These are phyloP conservation scores for Lampropteryx suffumata DNA, from an alignment of 2,888 invertebrate species.

Conservation along the genomic window DNA sequence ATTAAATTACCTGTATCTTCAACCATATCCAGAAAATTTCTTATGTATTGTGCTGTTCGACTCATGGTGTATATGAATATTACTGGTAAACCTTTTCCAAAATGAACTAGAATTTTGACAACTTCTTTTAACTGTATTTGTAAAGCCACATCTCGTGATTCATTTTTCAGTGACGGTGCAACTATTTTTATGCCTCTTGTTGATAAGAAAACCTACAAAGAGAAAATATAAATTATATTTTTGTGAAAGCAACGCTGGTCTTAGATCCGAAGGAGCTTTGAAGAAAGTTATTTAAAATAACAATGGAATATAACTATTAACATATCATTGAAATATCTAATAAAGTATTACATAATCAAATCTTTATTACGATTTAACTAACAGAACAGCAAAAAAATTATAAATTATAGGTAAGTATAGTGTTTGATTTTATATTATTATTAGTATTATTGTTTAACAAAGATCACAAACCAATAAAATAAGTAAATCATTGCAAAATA, in stretches of 20 bases:
- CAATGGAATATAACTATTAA: no score
- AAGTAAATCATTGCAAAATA: not conserved
- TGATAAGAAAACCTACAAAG: conserved; percentile 81
- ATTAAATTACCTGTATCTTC: conserved; percentile 69
- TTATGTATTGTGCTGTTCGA: conserved; percentile 86
- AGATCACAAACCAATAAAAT: not conserved
- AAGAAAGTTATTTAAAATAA: no score
- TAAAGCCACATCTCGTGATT: conserved; percentile 81
- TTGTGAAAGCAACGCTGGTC: no score
- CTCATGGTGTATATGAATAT: conserved; percentile 90
- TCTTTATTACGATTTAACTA: no score
- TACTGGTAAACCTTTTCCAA: conserved; percentile 89
- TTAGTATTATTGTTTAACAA: no score
- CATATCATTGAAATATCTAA: no score
- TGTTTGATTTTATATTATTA: no score
- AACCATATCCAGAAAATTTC: conserved; percentile 87
- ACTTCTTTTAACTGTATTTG: conserved; percentile 87
- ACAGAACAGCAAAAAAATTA: no score
- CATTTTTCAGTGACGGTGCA: conserved; percentile 82
- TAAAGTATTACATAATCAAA: no score
- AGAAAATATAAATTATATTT: conserved; percentile 7
- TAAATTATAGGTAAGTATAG: no score
- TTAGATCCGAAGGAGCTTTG: not conserved
- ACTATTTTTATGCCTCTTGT: conserved; percentile 84
- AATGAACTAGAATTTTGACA: conserved; percentile 89